These are phyloP conservation scores for Ivindomyrus marchei DNA, from an alignment of 2,113 vertebrate genomes.

Conservation along the genomic window DNA sequence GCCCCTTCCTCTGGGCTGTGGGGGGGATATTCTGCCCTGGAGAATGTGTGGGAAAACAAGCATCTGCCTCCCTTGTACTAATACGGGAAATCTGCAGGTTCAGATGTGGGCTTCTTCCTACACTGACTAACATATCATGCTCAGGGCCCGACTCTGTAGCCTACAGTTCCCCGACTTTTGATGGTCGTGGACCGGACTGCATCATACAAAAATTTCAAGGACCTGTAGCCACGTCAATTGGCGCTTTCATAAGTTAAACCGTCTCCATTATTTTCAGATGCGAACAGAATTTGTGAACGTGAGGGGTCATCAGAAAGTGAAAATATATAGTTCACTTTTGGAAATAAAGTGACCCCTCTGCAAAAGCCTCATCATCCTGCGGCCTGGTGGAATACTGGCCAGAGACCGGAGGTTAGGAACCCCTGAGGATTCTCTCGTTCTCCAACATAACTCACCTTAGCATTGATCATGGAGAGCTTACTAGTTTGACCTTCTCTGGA, in stretches of 20 bases:
- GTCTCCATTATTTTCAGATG: neutral
- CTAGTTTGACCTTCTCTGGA: neutral
- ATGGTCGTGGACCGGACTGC: neutral
- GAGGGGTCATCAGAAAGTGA: neutral
- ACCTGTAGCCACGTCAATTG: neutral
- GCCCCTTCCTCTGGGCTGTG: neutral
- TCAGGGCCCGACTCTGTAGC: neutral
- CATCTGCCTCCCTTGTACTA: neutral
- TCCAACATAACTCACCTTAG: neutral
- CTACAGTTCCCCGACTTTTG: neutral
- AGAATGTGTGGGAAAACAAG: conserved; percentile 27
- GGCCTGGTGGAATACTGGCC: neutral
- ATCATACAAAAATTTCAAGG: neutral
- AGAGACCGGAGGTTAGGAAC: neutral
- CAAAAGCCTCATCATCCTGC: neutral
- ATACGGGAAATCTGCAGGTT: neutral
- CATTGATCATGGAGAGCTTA: neutral
- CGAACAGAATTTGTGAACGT: neutral
- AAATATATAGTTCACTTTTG: neutral
- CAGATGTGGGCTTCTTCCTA: neutral
- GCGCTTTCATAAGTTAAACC: neutral
- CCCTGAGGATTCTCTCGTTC: neutral
- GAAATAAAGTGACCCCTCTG: neutral
- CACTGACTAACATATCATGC: neutral
- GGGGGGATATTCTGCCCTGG: conserved; percentile 1